Evolutionary conservation across 2,797 vertebrate genomes (phyloP), one percentile per base, ranked within the genome.

Genomic region (Acanthopagrus latus): DNA sequence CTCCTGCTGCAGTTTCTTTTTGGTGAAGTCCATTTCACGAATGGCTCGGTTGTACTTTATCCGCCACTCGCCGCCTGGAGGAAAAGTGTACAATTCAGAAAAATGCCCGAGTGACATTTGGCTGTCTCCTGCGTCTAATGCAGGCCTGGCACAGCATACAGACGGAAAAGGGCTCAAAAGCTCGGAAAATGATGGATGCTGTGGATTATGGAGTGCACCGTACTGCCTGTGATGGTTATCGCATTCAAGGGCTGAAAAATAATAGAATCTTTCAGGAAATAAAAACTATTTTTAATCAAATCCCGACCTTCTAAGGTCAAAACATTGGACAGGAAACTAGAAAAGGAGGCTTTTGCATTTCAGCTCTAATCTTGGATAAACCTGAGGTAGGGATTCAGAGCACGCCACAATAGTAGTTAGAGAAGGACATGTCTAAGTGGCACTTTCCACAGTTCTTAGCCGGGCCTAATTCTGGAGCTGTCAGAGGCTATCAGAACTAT

Each of bases 1-100:
- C 88, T 99, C 98, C 93, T 99, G 98, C 93, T 97, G 97, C 71
- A 99, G 91, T 76, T 97, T 95, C 88, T 99, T 99, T 94, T 97
- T 98, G 88, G 95, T 96, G 93, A 98, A 99, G 83, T 99, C 97
- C 20, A 96, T 95, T 91, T 99, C 98, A 72, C 98, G 94, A 79
- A 98, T 76, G 0, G 97, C 97, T 67, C 98, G 95, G 90, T 99
- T 97, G 1, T 98, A 99, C 87, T 97, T 98, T 89, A 99, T 92
- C 66, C 96, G 93, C 98, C 98, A 99, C 86, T 99, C 97, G 0
- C 97, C 96, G 2, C 97, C 98, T 99, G 88, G 0, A 71, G 3
- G 33, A 85, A 72, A 83, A 68, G 81, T 54, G 48, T 57, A 72
- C 67, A 83, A 81, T 75, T 86, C 51, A 79, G 75, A 77, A 82